Base-by-base conservation (phyloP, 2,888 invertebrate species). In the Acronicta aceris region DNA sequence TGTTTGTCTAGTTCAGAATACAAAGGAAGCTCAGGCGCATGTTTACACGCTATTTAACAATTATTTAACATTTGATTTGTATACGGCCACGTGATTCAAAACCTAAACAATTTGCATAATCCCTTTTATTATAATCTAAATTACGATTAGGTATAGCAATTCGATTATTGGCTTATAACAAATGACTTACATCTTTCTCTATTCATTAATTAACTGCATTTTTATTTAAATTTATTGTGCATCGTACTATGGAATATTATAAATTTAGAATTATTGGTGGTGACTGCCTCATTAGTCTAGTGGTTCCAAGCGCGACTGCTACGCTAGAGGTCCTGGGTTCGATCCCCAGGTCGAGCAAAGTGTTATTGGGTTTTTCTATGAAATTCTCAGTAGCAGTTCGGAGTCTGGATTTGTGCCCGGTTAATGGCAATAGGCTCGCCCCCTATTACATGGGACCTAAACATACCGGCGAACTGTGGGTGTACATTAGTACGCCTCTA, bases 11-110 rank as follows among this genome's bases (percentile, higher is more conserved):
- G 79, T 83, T 79, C 49, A 50, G 59, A 78, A 76, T 70, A 91
- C 89, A 92, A 92, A 84, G 72, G 86, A 68, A 56, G 9, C 42
- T 65, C 68, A 70, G n/a, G 67, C 76, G 74, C 82, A 81, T 78
- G 87, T 85, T 91, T 90, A 90, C 93, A 93, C 92, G 87, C 94
- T 90, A 93, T 94, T 94, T 91, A 93, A 89, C 93, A 90, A 88
- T 85, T 85, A 89, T 87, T 87, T 84, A 82, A 83, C 84, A 82
- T 84, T 76, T 86, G 84, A 89, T 89, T 90, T 86, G 82, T 86
- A 78, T 73, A 85, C 78, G 89, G 84, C 86, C 91, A 91, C 92
- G 92, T 90, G 90, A 88, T 67, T 70, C 49, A 16, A 83, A 78
- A 76, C 47, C 67, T 38, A 69, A 73, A 60, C 80, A 63, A 91